phyloP scores from a whole-genome alignment of 23 tunicate genomes.

The Corella eumyota region DNA sequence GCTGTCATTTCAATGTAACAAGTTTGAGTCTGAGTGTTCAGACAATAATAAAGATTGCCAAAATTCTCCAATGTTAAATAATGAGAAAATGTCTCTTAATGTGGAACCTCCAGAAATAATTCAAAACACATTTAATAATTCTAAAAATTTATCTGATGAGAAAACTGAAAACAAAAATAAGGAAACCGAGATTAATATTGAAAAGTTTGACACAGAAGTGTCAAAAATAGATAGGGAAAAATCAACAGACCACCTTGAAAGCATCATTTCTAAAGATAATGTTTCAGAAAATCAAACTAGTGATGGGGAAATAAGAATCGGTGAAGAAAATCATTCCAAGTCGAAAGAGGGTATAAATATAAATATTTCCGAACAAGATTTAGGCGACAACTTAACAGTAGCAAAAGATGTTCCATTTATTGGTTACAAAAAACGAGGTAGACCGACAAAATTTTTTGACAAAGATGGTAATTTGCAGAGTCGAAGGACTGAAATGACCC shows the following conservation, averaged over 20 bases:
- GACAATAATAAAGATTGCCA: too few relatives aligned
- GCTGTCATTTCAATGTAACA: too few relatives aligned
- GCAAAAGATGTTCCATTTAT: not conserved
- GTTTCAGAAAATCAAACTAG: not conserved
- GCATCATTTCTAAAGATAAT: not conserved
- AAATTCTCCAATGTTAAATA: too few relatives aligned
- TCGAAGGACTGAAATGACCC: not conserved
- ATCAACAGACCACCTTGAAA: not conserved
- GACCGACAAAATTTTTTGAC: not conserved
- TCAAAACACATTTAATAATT: too few relatives aligned
- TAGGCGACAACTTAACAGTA: too few relatives aligned
- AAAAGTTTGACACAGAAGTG: not conserved
- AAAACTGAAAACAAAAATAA: not conserved
- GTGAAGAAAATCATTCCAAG: not conserved
- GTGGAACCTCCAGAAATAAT: too few relatives aligned
- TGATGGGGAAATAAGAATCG: not conserved
- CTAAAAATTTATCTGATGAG: not conserved
- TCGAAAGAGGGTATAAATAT: not conserved
- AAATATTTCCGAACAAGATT: too few relatives aligned
- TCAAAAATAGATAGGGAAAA: not conserved
- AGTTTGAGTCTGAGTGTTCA: too few relatives aligned
- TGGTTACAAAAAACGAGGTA: not conserved
- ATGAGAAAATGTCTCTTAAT: too few relatives aligned
- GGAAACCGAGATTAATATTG: not conserved
- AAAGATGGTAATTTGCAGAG: not conserved